Evolutionary conservation across 2,888 invertebrate species (phyloP).

Genomic region (Caenorhabditis angaria): DNA sequence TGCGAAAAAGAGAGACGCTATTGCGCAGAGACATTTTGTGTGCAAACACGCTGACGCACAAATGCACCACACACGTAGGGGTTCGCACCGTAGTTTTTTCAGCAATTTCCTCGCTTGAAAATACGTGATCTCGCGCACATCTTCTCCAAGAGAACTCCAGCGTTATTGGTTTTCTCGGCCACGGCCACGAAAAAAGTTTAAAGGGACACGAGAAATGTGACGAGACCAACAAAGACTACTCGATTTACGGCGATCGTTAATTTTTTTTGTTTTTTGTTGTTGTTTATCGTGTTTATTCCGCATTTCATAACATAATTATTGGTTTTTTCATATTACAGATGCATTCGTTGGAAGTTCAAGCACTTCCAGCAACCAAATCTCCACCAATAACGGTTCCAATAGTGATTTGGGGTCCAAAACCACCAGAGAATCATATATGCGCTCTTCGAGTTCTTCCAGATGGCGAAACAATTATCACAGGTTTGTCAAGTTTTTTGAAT

Average conservation of each 20-base stretch:
- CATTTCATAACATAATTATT: neutral
- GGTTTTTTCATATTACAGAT: too few relatives aligned
- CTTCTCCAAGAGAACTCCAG: neutral
- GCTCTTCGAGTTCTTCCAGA: conserved; percentile 90
- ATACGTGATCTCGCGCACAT: too few relatives aligned
- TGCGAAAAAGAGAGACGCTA: too few relatives aligned
- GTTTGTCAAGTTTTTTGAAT: conserved; percentile 6
- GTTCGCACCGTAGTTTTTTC: too few relatives aligned
- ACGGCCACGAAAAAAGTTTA: neutral
- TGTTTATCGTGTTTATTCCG: neutral
- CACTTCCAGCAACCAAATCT: conserved; percentile 41
- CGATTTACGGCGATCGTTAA: conserved; percentile 34
- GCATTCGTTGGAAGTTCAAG: conserved; percentile 8
- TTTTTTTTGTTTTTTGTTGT: conserved; percentile 6
- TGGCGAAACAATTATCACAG: conserved; percentile 88
- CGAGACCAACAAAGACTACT: conserved; percentile 7
- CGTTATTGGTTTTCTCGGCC: neutral
- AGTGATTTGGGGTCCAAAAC: conserved; percentile 93
- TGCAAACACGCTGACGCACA: too few relatives aligned
- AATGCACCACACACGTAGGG: too few relatives aligned
- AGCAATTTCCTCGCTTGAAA: too few relatives aligned
- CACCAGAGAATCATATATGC: conserved; percentile 95
- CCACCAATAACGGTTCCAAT: conserved; percentile 86
- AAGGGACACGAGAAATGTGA: neutral
- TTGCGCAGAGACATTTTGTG: too few relatives aligned